These are phyloP conservation scores for Smutsia gigantea DNA, from an alignment of 2,797 vertebrate genomes.

Conservation along the genomic window DNA sequence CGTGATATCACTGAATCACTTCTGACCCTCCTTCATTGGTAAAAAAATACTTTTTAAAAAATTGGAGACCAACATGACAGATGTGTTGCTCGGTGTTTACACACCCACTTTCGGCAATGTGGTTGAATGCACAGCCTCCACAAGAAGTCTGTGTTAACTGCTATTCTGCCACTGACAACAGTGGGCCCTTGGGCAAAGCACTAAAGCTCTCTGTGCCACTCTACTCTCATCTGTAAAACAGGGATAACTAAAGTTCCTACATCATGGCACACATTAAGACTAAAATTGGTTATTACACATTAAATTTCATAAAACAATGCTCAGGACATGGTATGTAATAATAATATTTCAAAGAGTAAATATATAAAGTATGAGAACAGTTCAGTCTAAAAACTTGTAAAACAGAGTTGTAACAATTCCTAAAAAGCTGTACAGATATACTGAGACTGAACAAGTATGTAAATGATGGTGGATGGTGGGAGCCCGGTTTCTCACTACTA, in stretches of 20 bases:
- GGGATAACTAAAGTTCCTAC: background rate
- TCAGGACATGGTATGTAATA: background rate
- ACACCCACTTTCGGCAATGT: background rate
- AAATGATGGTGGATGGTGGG: background rate
- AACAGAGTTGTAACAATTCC: constrained; percentile 9
- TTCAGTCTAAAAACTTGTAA: background rate
- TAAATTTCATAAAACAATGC: background rate
- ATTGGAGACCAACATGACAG: background rate
- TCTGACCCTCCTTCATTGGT: background rate
- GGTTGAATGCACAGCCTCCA: background rate
- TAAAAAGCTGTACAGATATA: constrained; percentile 9
- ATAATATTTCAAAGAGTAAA: constrained; percentile 12
- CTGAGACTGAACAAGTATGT: background rate
- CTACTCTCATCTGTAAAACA: background rate
- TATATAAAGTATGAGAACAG: background rate
- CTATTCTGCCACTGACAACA: background rate
- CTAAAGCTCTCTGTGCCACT: background rate
- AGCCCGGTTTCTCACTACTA: background rate
- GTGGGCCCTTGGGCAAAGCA: background rate
- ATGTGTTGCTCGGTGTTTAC: background rate
- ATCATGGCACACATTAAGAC: background rate
- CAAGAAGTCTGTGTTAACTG: background rate
- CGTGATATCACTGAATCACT: background rate
- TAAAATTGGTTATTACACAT: background rate
- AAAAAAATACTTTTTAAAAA: background rate